Base-by-base conservation (phyloP, 2,113 vertebrate species). In the Phoenicopterus ruber region DNA sequence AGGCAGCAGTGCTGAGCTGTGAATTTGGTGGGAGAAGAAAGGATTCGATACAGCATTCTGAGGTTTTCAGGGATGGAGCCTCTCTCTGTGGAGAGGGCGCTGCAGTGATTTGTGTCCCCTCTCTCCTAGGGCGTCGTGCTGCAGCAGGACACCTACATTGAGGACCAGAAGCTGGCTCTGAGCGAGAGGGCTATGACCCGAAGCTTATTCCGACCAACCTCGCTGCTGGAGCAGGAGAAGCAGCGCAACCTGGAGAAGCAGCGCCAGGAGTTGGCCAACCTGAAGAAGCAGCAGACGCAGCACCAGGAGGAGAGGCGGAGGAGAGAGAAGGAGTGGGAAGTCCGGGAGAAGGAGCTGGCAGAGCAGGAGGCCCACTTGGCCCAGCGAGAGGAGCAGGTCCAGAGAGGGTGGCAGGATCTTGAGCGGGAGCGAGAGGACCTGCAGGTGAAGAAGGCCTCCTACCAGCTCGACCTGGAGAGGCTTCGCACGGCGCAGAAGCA, bases 191-290 rank as follows among this genome's bases (percentile, higher is more conserved):
- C 97, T 7, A 91, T 97, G 16, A 97, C 97, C 0, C 98, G 99
- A 15, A 94, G 97, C 46, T 88, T 95, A 14, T 98, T 98, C 4
- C 98, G 99, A 20, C 99, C 99, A 26, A 96, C 97, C 88, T 99
- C 99, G 0, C 98, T 99, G 93, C 97, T 99, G 7, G 99, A 99
- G 93, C 99, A 99, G 97, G 99, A 99, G 98, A 99, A 99, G 98
- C 99, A 99, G 97, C 99, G 99, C 84, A 99, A 98, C 97, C 97
- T 99, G 97, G 99, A 99, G 97, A 99, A 99, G 96, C 99, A 99
- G 96, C 98, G 99, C 42, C 99, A 99, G 98, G 99, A 99, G 86
- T 54, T 99, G 91, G 98, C 99, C n/a, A 98, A 99, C 83, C 98
- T 99, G 84, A 99, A 99, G 97, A 98, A 98, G 90, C 99, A 99